Conservation (phyloP, 2,113 vertebrate species). For the Pelecanus crispus region DNA sequence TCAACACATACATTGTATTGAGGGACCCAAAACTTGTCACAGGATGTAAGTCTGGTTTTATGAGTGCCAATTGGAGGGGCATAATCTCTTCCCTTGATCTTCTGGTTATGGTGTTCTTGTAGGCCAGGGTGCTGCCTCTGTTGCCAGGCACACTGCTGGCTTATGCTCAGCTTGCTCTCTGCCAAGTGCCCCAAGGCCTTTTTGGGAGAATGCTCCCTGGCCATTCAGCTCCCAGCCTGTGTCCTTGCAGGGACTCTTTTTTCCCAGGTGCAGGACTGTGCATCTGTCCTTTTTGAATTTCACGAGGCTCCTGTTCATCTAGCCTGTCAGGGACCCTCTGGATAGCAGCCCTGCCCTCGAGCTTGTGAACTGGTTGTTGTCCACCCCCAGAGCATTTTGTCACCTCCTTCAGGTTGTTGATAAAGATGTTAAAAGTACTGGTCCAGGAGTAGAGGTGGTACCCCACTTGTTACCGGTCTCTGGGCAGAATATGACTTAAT, state of each 20-base stretch:
- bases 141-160: background rate
- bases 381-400: background rate
- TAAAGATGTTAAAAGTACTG: background rate
- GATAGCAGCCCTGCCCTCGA: background rate
- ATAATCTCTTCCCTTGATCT: background rate
- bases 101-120: background rate
- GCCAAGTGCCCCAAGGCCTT: background rate
- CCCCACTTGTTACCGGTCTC: background rate
- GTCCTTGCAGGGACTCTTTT: background rate
- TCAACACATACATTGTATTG: background rate
- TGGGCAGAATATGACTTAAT: background rate
- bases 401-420: background rate
- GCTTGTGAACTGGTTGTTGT: accelerated
- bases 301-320: background rate
- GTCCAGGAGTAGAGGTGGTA: background rate
- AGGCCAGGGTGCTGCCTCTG: background rate
- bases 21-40: background rate
- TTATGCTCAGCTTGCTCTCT: background rate
- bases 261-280: background rate
- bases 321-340: background rate
- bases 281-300: background rate
- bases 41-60: background rate
- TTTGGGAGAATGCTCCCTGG: background rate
- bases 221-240: background rate
- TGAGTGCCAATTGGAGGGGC: background rate